Evolutionary conservation across 2,888 invertebrate genomes (phyloP).

Genomic region (Temnothorax ravouxi): DNA sequence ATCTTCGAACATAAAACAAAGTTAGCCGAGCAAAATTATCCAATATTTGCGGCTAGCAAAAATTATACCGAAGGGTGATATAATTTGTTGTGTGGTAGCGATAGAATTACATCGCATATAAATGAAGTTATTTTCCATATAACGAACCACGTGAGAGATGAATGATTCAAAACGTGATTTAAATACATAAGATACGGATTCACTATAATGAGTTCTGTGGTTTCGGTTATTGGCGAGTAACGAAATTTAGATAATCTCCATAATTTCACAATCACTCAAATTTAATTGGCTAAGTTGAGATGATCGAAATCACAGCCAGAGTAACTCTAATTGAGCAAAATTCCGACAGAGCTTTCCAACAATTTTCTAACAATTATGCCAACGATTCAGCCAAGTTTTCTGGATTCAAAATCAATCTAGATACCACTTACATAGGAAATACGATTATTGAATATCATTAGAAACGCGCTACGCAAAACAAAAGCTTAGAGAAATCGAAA

Average conservation of each 20-base stretch:
- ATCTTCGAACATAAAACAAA: slow-evolving; percentile 15
- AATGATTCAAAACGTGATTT: slow-evolving; percentile 42
- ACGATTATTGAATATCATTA: background rate
- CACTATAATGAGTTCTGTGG: slow-evolving; percentile 19
- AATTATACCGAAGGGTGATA: slow-evolving; percentile 26
- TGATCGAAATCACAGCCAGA: background rate
- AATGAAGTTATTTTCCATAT: slow-evolving; percentile 46
- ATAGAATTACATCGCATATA: slow-evolving; percentile 51
- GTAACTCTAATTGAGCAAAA: background rate
- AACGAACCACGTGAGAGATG: slow-evolving; percentile 46
- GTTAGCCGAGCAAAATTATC: slow-evolving; percentile 32
- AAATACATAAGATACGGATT: slow-evolving; percentile 36
- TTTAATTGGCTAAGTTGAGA: slow-evolving; percentile 20
- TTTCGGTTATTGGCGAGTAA: background rate
- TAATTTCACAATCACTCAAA: slow-evolving; percentile 27
- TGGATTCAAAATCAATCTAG: background rate
- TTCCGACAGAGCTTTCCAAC: background rate
- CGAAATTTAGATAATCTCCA: slow-evolving; percentile 36
- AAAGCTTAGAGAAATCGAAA: background rate
- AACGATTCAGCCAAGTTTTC: background rate
- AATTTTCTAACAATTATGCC: slow-evolving; percentile 6
- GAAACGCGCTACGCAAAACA: background rate
- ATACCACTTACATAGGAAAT: background rate
- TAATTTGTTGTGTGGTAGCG: slow-evolving; percentile 30
- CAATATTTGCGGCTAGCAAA: slow-evolving; percentile 43